Evolutionary conservation across 2,888 invertebrate species (phyloP).

Genomic region (Augochlorella aurata): DNA sequence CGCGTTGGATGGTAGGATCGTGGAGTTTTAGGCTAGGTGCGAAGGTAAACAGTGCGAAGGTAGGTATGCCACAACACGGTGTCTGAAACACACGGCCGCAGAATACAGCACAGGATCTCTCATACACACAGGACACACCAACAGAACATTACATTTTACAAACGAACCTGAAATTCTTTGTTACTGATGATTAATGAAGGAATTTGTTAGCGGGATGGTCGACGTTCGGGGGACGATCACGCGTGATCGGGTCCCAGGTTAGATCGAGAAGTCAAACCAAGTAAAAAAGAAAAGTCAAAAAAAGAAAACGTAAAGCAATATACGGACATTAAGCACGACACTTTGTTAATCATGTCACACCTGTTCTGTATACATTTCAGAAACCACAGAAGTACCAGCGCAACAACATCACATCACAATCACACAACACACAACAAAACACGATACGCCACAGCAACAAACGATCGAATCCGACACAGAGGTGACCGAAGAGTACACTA

Average conservation of each 20-base stretch:
- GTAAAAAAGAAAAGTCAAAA: conserved; percentile 18
- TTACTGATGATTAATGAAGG: conserved; percentile 4
- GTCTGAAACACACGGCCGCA: conserved; percentile 18
- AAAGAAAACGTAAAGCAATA: conserved; percentile 39
- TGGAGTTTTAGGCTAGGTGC: conserved; percentile 1
- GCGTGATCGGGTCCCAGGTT: conserved; percentile 12
- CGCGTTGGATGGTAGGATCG: conserved; percentile 29
- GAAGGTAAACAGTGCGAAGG: conserved; percentile 22
- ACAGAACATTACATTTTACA: conserved; percentile 20
- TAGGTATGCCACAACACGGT: conserved; percentile 46
- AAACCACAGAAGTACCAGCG: conserved; percentile 79
- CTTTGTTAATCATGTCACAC: conserved; percentile 71
- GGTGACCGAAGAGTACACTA: conserved; percentile 78
- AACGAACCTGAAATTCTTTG: background rate
- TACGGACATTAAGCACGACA: conserved; percentile 64
- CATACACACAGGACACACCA: conserved; percentile 37
- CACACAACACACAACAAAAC: conserved; percentile 77
- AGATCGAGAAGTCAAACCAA: conserved; percentile 73
- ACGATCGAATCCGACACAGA: conserved; percentile 77
- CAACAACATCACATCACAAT: conserved; percentile 75
- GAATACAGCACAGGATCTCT: conserved; percentile 9
- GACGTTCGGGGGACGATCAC: conserved; percentile 7
- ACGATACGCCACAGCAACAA: conserved; percentile 73
- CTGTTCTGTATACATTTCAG: conserved; percentile 80
- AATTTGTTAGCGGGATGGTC: background rate